Evolutionary conservation across 2,888 invertebrate genomes (phyloP), one percentile per base, ranked within the genome.

Genomic region (Oligia latruncula): DNA sequence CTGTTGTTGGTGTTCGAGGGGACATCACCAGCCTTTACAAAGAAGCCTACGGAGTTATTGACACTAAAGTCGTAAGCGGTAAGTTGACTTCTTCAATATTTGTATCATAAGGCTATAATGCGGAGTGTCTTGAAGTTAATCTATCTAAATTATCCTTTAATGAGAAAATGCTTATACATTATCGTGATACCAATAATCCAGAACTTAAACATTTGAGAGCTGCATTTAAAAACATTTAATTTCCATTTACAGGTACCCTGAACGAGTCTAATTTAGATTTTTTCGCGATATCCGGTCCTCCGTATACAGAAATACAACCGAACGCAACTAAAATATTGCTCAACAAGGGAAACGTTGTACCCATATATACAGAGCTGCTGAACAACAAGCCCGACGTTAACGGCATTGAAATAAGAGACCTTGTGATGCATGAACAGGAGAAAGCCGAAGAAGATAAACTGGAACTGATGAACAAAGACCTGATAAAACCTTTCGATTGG

Each of bases 401-500:
- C 83, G 95, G 95, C 23, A 84, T 94, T 2, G 95, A 96, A 88
- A 95, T 96, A 79, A 90, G 95, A 80, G 94, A 96, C 82, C 92
- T 96, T 6, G 94, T 96, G 2, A 93, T 94, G 70, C 95, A 95
- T 2, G 94, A 95, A 77, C 93, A 93, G 81, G 95, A 95, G 84
- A 94, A 96, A 88, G 95, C 93, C 0, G 93, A 93, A 74, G 94
- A 95, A 77, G 94, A 95, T 80, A 92, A 93, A 40, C 86, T 95
- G 64, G 95, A 95, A 73, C 78, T 90, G 74, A 92, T 94, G 23
- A 95, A 95, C 82, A 95, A 92, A 90, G 92, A 95, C 78, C 88
- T 93, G 4, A 90, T 97, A 13, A 94, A 94, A 76, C 97, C 98
- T 0, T 99, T 98, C 94, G 97, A 97, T 90, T 99, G 99, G 99